Evolutionary conservation across 2,797 vertebrate species (phyloP), one percentile per base, ranked within the genome.

Genomic region (Girardinus metallicus): DNA sequence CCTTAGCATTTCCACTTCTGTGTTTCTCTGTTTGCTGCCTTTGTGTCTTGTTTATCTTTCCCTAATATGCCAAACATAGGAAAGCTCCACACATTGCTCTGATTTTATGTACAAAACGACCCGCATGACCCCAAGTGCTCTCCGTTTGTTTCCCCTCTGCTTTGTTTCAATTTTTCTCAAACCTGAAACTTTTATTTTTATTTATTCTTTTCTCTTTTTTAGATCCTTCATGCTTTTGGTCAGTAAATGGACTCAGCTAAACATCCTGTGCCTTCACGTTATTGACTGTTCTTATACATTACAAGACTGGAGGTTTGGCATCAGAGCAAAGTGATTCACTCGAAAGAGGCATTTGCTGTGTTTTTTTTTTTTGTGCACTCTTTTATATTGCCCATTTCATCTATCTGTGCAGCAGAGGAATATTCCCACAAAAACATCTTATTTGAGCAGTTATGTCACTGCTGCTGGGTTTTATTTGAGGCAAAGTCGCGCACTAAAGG

Each of bases 361-460:
- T 53, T 15, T 16, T 92, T 90, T 87, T 88, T 93, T 93, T 66
- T 90, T 89, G 87, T 77, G 86, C 87, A 87, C 86, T 83, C 88
- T 92, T 91, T 94, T 85, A 93, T 93, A 93, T 83, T 46, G 79
- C 62, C 60, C 55, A 91, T 93, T 95, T 94, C 87, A 95, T 93
- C 90, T 91, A 85, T 73, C 85, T 83, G 83, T 77, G 78, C 83
- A 87, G 79, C 80, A 62, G 68, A 86, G 86, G 88, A 18, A 94
- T 91, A 92, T 95, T 93, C 91, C 90, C 89, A 91, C 51, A 92
- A 87, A 94, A 95, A 92, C 90, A 87, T 94, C 90, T 92, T 91
- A 94, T 95, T 95, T 95, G 86, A 90, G 87, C 85, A 80, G 80
- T 93, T 91, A 94, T 93, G 94, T 93, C 92, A 94, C 91, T 83